Conservation (phyloP, 2,797 vertebrate species). For the Catostomus latipinnis region DNA sequence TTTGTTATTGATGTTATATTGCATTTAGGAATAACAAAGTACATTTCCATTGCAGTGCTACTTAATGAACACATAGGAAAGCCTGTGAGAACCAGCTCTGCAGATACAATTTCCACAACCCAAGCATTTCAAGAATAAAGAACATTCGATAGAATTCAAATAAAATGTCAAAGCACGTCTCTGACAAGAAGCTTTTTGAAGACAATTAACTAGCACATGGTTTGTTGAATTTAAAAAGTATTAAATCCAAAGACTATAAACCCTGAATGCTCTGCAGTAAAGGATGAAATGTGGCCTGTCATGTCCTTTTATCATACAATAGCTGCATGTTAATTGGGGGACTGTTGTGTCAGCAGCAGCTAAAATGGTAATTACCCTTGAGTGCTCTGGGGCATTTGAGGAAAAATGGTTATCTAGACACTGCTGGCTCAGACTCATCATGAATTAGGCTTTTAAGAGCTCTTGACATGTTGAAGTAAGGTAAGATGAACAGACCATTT, state of each 20-base stretch:
- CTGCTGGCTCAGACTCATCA: slow-evolving; percentile 14
- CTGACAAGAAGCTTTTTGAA: not conserved
- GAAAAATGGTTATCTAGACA: slow-evolving; percentile 48
- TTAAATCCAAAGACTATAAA: not conserved
- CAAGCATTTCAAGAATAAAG: not conserved
- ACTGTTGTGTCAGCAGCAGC: slow-evolving; percentile 53
- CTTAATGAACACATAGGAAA: too few species aligned
- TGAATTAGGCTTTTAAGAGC: slow-evolving; percentile 40
- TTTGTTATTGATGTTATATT: not conserved
- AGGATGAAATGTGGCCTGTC: slow-evolving; percentile 11
- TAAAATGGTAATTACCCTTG: slow-evolving; percentile 56
- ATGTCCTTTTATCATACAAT: slow-evolving; percentile 21
- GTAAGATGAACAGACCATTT: not conserved
- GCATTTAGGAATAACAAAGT: not conserved
- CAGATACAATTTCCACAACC: not conserved
- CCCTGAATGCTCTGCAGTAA: slow-evolving; percentile 11
- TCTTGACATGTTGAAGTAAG: slow-evolving; percentile 38
- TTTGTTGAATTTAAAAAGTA: not conserved
- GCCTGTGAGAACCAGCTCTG: not conserved
- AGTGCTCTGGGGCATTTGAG: slow-evolving; percentile 52
- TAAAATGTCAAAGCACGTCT: not conserved
- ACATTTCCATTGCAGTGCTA: not conserved
- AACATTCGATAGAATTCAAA: not conserved
- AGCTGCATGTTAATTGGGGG: slow-evolving; percentile 47
- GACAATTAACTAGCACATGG: not conserved